phyloP scores from a whole-genome alignment of 2,888 invertebrate genomes.

The Diarsia dahlii region DNA sequence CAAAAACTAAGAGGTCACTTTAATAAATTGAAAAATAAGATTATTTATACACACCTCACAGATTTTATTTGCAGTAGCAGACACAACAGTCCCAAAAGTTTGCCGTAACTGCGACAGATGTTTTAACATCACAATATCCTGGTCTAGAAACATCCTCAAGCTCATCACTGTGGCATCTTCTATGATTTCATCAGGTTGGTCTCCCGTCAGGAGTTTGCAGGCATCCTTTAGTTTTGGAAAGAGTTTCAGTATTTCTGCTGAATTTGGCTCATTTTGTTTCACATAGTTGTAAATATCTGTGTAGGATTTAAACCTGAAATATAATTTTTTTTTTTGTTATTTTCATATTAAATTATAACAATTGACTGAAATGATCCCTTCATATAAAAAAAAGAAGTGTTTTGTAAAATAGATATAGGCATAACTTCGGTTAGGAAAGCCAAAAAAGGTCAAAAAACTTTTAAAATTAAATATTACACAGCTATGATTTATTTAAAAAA shows the following conservation, averaged over 20 bases:
- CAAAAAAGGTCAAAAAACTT: neutral
- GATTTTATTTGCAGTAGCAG: conserved; percentile 89
- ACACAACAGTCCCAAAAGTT: conserved; percentile 91
- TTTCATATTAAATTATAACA: neutral
- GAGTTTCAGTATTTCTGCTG: conserved; percentile 79
- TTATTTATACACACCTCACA: conserved; percentile 82
- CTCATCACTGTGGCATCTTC: conserved; percentile 92
- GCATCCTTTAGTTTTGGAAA: conserved; percentile 78
- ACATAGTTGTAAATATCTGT: conserved; percentile 86
- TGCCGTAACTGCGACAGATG: conserved; percentile 90
- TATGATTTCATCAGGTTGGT: conserved; percentile 90
- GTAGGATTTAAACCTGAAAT: conserved; percentile 87
- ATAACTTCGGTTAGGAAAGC: neutral
- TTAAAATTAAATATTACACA: neutral
- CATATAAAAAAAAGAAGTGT: neutral
- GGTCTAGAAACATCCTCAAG: conserved; percentile 91
- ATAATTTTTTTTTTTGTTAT: neutral
- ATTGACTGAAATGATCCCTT: neutral
- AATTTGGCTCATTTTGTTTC: conserved; percentile 78
- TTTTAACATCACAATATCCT: conserved; percentile 90
- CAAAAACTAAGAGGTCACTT: too few species aligned
- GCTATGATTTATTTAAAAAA: neutral
- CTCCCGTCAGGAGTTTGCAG: conserved; percentile 87
- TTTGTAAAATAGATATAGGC: neutral
- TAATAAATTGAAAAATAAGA: neutral